Base-by-base conservation (phyloP, 2,797 vertebrate species). In the Fundulus diaphanus region DNA sequence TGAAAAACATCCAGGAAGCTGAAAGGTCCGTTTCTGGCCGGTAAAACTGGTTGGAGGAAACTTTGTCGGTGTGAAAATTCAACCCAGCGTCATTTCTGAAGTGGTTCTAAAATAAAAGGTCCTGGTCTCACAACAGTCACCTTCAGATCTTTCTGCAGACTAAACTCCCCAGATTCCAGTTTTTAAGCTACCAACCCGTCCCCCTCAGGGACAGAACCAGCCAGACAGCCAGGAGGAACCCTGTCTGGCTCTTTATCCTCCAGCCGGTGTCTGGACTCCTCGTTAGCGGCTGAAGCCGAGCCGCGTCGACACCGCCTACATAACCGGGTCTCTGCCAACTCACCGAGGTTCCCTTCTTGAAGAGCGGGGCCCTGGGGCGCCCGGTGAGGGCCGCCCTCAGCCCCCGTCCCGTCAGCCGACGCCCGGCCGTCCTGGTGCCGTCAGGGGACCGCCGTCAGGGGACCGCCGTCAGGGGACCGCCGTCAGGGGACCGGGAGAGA, bases 341-440 rank as follows among this genome's bases (percentile, higher is more conserved):
- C 83, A 92, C 91, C 86, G 0, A 67, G 73, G 76, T 84, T 74
- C 85, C 82, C 80, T 84, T 89, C 70, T 68, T 83, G 54, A 84
- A 37, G 1, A 82, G 85, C 82, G 92, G 92, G 90, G 85, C 91
- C 61, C 37, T 68, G 13, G 91, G 90, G 78, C 89, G 91, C 73
- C 88, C 79, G 1, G n/a, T 74, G 77, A 92, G 86, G 86, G 90
- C 90, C 6, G 88, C 90, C 91, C 89, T 82, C 20, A 85, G 80
- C 77, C 88, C 89, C 90, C 84, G 91, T 77, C 87, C 81, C 1
- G 86, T 79, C 54, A 95, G 72, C 75, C 88, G 80, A 52, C 87
- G 86, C 44, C 88, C 89, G n/a, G 92, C 90, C 87, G 82, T 92
- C 82, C 90, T 90, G 87, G 72, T 74, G 77, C 69, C 56, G 76